Evolutionary conservation across 2,888 invertebrate genomes (phyloP).

Genomic region (Tiphia femorata): DNA sequence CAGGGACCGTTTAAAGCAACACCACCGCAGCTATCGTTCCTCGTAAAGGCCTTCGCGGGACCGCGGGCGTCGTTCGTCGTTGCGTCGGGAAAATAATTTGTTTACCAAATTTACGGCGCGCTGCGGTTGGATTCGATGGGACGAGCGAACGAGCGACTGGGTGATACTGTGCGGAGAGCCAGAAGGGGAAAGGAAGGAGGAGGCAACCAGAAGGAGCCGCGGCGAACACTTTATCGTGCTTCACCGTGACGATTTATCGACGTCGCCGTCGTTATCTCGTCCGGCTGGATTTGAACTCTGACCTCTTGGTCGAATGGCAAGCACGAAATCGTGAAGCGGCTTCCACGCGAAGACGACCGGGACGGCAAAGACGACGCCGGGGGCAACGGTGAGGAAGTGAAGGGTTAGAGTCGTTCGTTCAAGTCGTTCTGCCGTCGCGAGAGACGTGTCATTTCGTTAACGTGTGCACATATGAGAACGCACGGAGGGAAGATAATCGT

Average conservation of each 20-base stretch:
- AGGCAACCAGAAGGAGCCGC: constrained; percentile 21
- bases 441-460: too few relatives aligned
- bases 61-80: too few relatives aligned
- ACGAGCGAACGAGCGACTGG: neutral
- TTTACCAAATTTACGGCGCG: constrained; percentile 46
- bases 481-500: too few relatives aligned
- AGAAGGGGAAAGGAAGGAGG: constrained; percentile 25
- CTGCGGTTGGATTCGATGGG: constrained; percentile 32
- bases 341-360: constrained; percentile 18
- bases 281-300: constrained; percentile 49
- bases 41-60: too few relatives aligned
- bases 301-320: constrained; percentile 33
- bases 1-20: too few relatives aligned
- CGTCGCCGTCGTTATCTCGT: constrained; percentile 47
- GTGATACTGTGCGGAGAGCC: neutral
- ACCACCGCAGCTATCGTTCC: too few relatives aligned
- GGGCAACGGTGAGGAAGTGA: neutral
- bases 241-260: constrained; percentile 48
- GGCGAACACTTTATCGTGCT: constrained; percentile 45
- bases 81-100: constrained; percentile 45
- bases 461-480: too few relatives aligned
- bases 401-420: too few relatives aligned
- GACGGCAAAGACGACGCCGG: constrained; percentile 5
- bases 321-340: constrained; percentile 41
- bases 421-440: too few relatives aligned